These are phyloP conservation scores for Spinus olivaceus DNA, from an alignment of 2,797 vertebrate genomes.

Conservation along the genomic window DNA sequence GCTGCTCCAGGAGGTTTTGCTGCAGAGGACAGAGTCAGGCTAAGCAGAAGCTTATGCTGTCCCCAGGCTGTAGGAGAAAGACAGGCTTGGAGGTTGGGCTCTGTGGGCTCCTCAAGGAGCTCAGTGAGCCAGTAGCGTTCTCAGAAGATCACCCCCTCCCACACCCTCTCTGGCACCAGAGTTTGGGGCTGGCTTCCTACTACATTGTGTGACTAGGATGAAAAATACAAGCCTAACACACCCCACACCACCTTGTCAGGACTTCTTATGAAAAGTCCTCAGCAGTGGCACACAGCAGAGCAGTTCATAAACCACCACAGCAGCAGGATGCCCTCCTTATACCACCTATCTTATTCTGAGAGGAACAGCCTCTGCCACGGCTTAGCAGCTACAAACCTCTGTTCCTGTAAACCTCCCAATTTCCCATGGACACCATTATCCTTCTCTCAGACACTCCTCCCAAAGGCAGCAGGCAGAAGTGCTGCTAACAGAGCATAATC, in stretches of 20 bases:
- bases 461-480: background rate
- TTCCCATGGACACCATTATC: background rate
- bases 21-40: background rate
- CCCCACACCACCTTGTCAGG: background rate
- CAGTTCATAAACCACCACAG: background rate
- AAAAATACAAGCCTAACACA: background rate
- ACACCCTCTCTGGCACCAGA: background rate
- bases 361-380: background rate
- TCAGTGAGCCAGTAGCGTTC: background rate
- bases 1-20: background rate
- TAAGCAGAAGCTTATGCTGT: background rate
- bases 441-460: conserved; percentile 5
- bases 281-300: background rate
- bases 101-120: rapidly evolving
- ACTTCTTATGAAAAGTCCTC: background rate
- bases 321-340: background rate
- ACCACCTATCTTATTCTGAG: background rate
- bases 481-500: background rate
- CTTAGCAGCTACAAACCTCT: background rate
- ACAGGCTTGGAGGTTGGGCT: background rate
- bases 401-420: background rate
- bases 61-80: background rate
- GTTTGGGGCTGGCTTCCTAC: background rate
- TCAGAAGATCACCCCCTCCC: rapidly evolving
- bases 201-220: background rate